Base-by-base conservation (phyloP, 2,888 invertebrate genomes). In the Pachliopta kotzebuea region DNA sequence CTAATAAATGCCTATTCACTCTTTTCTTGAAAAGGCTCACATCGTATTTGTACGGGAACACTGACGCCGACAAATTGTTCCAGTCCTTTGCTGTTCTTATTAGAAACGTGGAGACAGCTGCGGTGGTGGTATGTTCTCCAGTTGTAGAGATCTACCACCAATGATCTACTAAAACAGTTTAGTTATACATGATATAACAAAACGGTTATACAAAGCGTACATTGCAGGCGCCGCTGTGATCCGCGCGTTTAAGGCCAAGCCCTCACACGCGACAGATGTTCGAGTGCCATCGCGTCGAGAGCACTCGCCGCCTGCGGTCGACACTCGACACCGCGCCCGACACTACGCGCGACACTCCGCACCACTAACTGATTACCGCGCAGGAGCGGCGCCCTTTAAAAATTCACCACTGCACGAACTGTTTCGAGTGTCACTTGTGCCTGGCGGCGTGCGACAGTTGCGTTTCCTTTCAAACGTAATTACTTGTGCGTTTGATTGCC, bases 181-280 rank as follows among this genome's bases (percentile, higher is more conserved):
- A n/a, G n/a, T 31, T 8, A 8, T 8, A 9, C 11, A 31, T 31
- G 11, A 31, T 14, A 37, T 14, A 57, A 57, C 57, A 26, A 61
- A 61, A 58, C 45, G 56, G 42, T 61, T 56, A 56, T 56, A 64
- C 49, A 59, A 49, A 53, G 52, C 24, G 52, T 8, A 26, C 53
- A n/a, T 53, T 45, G 49, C 60, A 37, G 56, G 52, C 37, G 53
- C 42, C 26, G 42, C 60, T 53, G 56, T 24, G 52, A 64, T 50
- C 45, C 60, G 58, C 55, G 56, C 54, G 63, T 63, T 63, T 63
- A 66, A 59, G 69, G 70, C 69, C 70, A 71, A 68, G 66, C 68
- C 71, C 70, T 70, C 71, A 69, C 67, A 70, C 76, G 79, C 83
- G 86, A 84, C 86, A 86, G 85, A 85, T 86, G 86, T 83, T 84